These are phyloP conservation scores for Tragelaphus eurycerus DNA, from an alignment of 2,797 vertebrate species.

Conservation along the genomic window DNA sequence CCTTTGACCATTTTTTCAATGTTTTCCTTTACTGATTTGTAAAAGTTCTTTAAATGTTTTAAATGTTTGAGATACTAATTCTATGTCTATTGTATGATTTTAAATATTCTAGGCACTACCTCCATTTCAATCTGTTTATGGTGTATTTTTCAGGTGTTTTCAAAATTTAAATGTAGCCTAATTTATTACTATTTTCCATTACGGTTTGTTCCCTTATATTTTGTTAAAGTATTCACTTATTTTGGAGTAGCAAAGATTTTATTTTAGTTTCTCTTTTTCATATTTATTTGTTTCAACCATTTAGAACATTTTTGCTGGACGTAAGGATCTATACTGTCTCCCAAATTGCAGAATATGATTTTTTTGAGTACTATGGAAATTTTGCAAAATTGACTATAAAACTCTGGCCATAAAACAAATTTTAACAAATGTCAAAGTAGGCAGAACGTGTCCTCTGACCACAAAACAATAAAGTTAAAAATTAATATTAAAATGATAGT, in stretches of 20 bases:
- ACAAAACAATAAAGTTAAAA: constrained; percentile 35
- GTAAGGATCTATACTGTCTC: background rate
- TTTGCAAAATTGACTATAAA: constrained; percentile 25
- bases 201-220: background rate
- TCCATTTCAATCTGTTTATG: constrained; percentile 16
- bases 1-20: background rate
- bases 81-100: background rate
- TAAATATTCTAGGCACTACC: background rate
- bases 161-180: constrained; percentile 4
- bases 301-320: background rate
- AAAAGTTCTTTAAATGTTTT: constrained; percentile 12
- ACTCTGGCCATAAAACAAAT: background rate
- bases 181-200: constrained; percentile 12
- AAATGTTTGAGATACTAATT: background rate
- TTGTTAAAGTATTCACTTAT: background rate
- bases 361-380: constrained; percentile 15
- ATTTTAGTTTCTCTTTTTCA: background rate
- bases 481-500: background rate
- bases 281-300: background rate
- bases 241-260: background rate
- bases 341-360: background rate
- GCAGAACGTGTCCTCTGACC: background rate
- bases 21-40: constrained; percentile 21
- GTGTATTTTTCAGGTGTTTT: background rate
- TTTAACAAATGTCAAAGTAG: constrained; percentile 28